Evolutionary conservation across 2,797 vertebrate genomes (phyloP), one percentile per base, ranked within the genome.

Genomic region (Glyptemys insculpta): DNA sequence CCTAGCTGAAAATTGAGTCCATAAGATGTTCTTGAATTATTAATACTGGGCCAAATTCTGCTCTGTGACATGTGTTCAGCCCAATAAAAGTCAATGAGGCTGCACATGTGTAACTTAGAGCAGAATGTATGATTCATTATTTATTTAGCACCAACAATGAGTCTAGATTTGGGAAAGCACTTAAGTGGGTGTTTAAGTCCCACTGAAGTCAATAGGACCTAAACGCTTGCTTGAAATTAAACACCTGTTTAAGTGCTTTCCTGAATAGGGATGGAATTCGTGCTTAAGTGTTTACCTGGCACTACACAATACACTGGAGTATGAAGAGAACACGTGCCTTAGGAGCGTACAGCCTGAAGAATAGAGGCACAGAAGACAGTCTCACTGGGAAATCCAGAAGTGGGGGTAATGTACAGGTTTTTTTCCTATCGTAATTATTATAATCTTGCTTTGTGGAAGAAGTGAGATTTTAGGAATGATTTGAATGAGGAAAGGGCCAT

Each of bases 21-120:
- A 52, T 89, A 78, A 88, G 37, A 4, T 91, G n/a, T 62, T 88
- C 53, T 37, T 93, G 84, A 97, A 83, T 93, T 94, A 86, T 90
- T 96, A 80, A 94, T 91, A 41, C 18, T 85, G 62, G 44, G 72
- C 76, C 92, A 91, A 91, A 85, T 79, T 21, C 86, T 72, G 18
- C 53, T 88, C 37, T 92, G 50, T 65, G 54, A 59, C 1, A 37
- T 68, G 1, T 54, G 1, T 65, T 52, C 76, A 54, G 79, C 47
- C 72, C 94, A 89, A 86, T 82, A 87, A 10, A 86, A 80, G 49
- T 88, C 12, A 29, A 31, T 27, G 21, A 41, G 25, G 23, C 72
- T 74, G 6, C 44, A 27, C 0, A 0, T 81, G 85, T 78, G 83
- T 49, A 8, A 81, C 5, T 2, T 68, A 27, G 50, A 91, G 76